A percentile compares a stretch with the other conserved stretches of the same genome.
These are phyloP conservation scores for Fulmarus glacialis DNA, from an alignment of 2,113 vertebrate genomes.

Conservation along the genomic window DNA sequence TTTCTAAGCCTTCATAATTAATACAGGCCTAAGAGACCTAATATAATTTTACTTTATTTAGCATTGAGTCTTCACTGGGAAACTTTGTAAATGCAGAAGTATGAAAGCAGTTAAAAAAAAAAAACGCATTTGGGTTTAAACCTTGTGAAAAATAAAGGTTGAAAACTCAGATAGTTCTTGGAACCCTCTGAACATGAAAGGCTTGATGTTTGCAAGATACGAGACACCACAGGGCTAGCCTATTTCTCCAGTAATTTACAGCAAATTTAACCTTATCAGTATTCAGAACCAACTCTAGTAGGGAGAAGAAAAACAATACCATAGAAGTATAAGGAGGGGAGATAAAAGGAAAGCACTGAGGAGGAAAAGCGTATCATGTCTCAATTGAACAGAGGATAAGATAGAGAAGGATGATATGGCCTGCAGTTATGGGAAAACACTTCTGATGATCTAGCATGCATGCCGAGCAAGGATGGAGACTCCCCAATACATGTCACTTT, in stretches of 20 bases:
- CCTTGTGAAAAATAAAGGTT: not conserved
- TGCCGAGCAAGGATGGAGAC: not conserved
- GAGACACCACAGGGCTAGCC: not conserved
- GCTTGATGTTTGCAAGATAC: not conserved
- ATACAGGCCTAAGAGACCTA: not conserved
- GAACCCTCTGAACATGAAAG: not conserved
- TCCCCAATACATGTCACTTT: not conserved
- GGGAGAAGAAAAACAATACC: not conserved
- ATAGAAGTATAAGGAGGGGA: not conserved
- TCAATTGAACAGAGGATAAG: slow-evolving; percentile 23
- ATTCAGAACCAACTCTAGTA: not conserved
- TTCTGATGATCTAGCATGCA: not conserved
- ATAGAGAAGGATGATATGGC: not conserved
- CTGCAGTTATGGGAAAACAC: not conserved
- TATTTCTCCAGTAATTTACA: not conserved
- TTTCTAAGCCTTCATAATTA: not conserved
- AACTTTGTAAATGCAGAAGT: not conserved
- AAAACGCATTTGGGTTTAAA: not conserved
- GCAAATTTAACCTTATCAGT: not conserved
- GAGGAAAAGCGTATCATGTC: not conserved
- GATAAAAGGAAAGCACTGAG: slow-evolving; percentile 22
- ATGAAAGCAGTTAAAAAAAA: not conserved
- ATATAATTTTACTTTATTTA: not conserved
- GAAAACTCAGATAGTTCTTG: not conserved
- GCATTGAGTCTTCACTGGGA: not conserved